These are phyloP conservation scores for Hephaestus fuliginosus DNA, from an alignment of 2,797 vertebrate species.

Conservation along the genomic window DNA sequence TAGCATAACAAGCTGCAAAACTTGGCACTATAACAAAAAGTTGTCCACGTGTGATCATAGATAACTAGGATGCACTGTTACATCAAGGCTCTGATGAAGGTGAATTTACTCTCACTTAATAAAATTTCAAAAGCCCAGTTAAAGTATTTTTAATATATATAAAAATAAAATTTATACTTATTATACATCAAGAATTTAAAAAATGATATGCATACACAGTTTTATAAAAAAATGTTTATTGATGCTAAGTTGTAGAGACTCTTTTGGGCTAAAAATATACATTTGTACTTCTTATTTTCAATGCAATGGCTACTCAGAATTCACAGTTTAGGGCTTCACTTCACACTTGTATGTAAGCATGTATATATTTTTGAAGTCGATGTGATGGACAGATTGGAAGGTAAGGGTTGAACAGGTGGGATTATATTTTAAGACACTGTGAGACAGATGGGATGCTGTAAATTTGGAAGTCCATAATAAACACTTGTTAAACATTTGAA, in stretches of 20 bases:
- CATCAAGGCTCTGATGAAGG: neutral
- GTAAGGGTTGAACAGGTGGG: slow-evolving; percentile 53
- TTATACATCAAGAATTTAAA: neutral
- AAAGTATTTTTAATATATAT: neutral
- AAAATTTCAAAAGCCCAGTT: neutral
- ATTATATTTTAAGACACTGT: slow-evolving; percentile 34
- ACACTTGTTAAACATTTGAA: slow-evolving; percentile 54
- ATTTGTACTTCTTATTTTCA: no score
- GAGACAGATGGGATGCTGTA: slow-evolving; percentile 66
- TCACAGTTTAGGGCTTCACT: neutral
- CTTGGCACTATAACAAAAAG: neutral
- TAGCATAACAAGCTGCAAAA: slow-evolving; percentile 16
- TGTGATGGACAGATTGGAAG: slow-evolving; percentile 49
- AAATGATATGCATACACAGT: neutral
- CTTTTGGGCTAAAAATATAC: neutral
- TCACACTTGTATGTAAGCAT: neutral
- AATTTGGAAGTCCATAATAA: slow-evolving; percentile 39
- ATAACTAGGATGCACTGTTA: neutral
- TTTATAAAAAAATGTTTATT: neutral
- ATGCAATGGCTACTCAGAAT: no score
- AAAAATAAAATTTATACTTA: neutral
- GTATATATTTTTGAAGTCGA: slow-evolving; percentile 7
- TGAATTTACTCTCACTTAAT: neutral
- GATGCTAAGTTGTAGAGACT: neutral
- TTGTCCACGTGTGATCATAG: neutral